Evolutionary conservation across 2,888 invertebrate species (phyloP).

Genomic region (Erebia ligea): DNA sequence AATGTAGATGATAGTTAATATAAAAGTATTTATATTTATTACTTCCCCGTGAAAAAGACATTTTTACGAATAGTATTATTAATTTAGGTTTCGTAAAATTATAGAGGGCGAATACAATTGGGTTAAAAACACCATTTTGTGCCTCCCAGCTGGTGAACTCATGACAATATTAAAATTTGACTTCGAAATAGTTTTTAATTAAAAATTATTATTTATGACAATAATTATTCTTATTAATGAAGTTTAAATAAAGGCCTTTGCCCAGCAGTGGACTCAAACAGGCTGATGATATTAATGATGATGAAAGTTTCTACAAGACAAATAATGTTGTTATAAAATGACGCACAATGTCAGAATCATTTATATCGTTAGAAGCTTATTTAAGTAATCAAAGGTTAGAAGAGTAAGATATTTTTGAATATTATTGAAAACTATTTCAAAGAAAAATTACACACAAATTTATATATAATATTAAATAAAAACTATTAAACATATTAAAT

Average conservation of each 20-base stretch:
- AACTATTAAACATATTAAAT: constrained; percentile 57
- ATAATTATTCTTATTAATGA: background rate
- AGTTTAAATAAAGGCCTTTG: too few species aligned
- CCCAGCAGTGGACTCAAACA: too few species aligned
- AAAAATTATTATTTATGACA: constrained; percentile 11
- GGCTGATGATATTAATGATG: too few species aligned
- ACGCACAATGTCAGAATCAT: constrained; percentile 14
- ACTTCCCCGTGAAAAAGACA: constrained; percentile 79
- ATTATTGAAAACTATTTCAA: constrained; percentile 60
- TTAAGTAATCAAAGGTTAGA: too few species aligned
- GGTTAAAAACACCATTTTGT: constrained; percentile 79
- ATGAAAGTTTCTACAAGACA: constrained; percentile 5
- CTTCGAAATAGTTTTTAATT: constrained; percentile 41
- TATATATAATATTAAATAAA: constrained; percentile 51
- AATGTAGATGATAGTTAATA: constrained; percentile 76
- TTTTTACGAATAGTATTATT: constrained; percentile 84
- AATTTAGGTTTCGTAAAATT: constrained; percentile 78
- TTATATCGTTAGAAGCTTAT: constrained; percentile 23
- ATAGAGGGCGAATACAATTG: constrained; percentile 73
- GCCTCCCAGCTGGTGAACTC: constrained; percentile 65
- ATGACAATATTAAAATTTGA: constrained; percentile 68
- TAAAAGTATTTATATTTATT: constrained; percentile 77
- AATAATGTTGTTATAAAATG: constrained; percentile 19
- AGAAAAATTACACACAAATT: constrained; percentile 48
- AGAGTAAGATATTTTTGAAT: constrained; percentile 29